Base-by-base conservation (phyloP, 1,140 invertebrate species). In the Trissolcus basalis region DNA sequence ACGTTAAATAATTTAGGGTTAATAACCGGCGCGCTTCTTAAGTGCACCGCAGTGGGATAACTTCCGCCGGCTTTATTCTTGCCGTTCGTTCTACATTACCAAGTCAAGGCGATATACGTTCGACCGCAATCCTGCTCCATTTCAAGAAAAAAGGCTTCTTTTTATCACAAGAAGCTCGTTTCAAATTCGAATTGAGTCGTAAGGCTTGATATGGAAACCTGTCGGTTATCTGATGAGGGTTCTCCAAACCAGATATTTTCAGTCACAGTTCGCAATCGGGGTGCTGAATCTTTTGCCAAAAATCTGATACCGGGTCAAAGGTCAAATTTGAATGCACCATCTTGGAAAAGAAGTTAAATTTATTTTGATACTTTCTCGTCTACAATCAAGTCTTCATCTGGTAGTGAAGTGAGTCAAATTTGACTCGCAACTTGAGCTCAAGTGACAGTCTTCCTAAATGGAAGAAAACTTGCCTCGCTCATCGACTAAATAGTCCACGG, bases 1-100 rank as follows among this genome's bases (percentile, higher is more conserved):
- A 58, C 54, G 59, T 78, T 78, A 78, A 78, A 73, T 78, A 70
- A 78, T 73, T 73, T 78, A 78, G 60, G 36, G 75, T 70, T 73
- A 73, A 78, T 73, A 78, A 73, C 64, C 48, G 41, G 59, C 8
- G 16, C 45, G 49, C 58, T 64, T 32, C 69, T 77, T 64, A 72
- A 78, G 75, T 69, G 75, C 59, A 51, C 45, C 32, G 49, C 59
- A 60, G 56, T 72, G 68, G 58, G 53, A 68, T 77, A 72, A 77
- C 63, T 77, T 64, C 59, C 68, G 53, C 43, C 12, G 63, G 58
- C 49, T 68, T 72, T 77, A 72, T 64, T 78, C 75, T 45, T 48
- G 41, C 41, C 35, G 45, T 47, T 48, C 63, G 63, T 77, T 60
- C 36, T 53, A 53, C 69, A 69, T 72, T 77, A 72, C 64, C 58